Percentiles rank a stretch among this genome's conserved stretches.
phyloP scores from a whole-genome alignment of 1,140 invertebrate species.

The Pantala flavescens region DNA sequence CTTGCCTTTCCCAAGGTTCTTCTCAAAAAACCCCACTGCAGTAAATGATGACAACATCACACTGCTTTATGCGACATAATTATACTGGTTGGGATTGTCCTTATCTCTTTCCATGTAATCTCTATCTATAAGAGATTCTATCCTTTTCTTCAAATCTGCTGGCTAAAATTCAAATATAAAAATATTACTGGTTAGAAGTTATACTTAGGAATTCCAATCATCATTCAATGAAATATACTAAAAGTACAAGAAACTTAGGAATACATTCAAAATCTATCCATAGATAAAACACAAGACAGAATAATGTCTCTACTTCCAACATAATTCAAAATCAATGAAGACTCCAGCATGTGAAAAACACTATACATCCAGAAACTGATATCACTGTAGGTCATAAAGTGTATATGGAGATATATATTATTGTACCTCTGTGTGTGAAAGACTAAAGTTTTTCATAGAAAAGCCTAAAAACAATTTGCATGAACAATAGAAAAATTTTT shows the following conservation, averaged over 20 bases:
- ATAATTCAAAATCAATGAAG: too few species aligned
- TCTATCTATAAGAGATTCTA: slow-evolving; percentile 94
- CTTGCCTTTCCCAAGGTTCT: not conserved
- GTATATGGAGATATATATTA: too few species aligned
- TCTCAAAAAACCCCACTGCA: not conserved
- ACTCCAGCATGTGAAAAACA: too few species aligned
- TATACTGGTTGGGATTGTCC: slow-evolving; percentile 95
- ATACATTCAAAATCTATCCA: too few species aligned
- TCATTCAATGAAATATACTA: slow-evolving; percentile 12
- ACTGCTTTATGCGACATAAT: slow-evolving; percentile 86
- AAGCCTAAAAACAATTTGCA: too few species aligned
- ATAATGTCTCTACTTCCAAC: too few species aligned
- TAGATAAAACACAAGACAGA: too few species aligned
- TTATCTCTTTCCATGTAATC: slow-evolving; percentile 99
- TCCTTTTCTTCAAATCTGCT: slow-evolving; percentile 93
- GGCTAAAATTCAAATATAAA: slow-evolving; percentile 51
- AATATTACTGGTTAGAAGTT: not conserved
- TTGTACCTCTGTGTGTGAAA: too few species aligned
- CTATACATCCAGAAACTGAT: too few species aligned
- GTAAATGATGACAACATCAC: not conserved
- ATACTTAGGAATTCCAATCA: not conserved
- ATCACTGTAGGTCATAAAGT: too few species aligned
- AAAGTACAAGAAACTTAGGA: not conserved
- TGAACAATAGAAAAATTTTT: too few species aligned
- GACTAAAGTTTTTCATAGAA: too few species aligned